phyloP scores from a whole-genome alignment of 64 coral and sea anemone genomes.

The Stichodactyla mertensii region DNA sequence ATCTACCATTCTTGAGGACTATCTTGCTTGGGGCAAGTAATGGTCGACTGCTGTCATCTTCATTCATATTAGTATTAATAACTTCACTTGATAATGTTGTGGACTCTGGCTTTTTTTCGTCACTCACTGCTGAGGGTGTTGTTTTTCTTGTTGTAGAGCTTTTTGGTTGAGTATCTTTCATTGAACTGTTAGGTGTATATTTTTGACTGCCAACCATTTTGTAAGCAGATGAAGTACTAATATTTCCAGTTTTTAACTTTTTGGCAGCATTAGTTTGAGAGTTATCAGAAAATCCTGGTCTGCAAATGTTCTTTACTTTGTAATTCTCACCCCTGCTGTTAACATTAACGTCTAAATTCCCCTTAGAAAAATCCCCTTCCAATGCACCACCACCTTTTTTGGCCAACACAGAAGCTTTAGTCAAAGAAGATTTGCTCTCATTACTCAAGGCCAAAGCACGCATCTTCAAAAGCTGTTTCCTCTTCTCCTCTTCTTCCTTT shows the following conservation, averaged over 20 bases:
- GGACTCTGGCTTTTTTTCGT: neutral
- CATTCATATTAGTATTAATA: neutral
- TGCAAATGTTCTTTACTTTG: neutral
- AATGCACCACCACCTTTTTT: neutral
- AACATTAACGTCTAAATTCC: neutral
- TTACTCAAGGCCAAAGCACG: neutral
- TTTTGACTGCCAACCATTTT: no score
- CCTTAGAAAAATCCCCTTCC: neutral
- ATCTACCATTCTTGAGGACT: neutral
- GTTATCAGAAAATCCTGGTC: neutral
- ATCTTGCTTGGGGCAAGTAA: neutral
- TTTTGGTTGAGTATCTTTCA: neutral
- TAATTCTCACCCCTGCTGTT: neutral
- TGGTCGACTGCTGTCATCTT: neutral
- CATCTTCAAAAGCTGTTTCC: neutral
- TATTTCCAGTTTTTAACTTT: neutral
- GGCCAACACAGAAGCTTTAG: neutral
- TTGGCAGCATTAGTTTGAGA: neutral
- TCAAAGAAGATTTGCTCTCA: neutral
- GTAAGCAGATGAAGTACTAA: no score
- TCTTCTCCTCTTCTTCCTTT: neutral
- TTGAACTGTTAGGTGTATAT: neutral
- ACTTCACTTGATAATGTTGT: neutral
- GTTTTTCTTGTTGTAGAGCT: neutral
- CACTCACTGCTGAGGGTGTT: neutral